Base-by-base conservation (phyloP, 2,113 vertebrate genomes). In the Apteryx mantelli region DNA sequence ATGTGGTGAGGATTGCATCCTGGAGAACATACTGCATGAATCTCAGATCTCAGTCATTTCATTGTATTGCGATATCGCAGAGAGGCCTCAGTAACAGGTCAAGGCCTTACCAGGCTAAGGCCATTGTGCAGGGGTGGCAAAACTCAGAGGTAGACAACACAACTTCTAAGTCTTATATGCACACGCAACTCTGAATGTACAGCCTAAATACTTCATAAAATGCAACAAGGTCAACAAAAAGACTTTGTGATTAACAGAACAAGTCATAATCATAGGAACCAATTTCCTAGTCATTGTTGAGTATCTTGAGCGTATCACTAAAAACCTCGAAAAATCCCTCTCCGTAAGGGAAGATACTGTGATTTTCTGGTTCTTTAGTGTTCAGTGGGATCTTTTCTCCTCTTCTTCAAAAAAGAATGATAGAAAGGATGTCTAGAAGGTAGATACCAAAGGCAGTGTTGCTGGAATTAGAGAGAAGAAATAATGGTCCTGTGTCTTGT, bases 41-140 rank as follows among this genome's bases (percentile, higher is more conserved):
- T 52, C 58, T 77, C n/a, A 65, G 73, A 48, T 56, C 64, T 40
- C 5, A 1, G 38, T 56, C 12, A 14, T 75, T 36, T 66, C 63
- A 8, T 61, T 83, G 52, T 56, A 21, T 20, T 26, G 15, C 56
- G 22, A 13, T 46, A 25, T 46, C 83, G 46, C 63, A 38, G 60
- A 80, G 38, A 77, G 73, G 38, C 63, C 60, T 73, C 80, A 32
- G 56, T 73, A 71, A 83, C 34, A 60, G 63, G 36, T 46, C 63
- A 61, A 75, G 56, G 55, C 56, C 24, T 82, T 56, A 48, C 26
- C n/a, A 30, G 36, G 55, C 46, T 63, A 19, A 66, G 50, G 53
- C 22, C 1, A 0, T 19, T 48, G 46, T 48, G 46, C 5, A 19
- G 46, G 17, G 56, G 56, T 1, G 1, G 58, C 55, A 80, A 71